Evolutionary conservation across 1,140 invertebrate genomes (phyloP).

Genomic region (Trichogramma pretiosum): DNA sequence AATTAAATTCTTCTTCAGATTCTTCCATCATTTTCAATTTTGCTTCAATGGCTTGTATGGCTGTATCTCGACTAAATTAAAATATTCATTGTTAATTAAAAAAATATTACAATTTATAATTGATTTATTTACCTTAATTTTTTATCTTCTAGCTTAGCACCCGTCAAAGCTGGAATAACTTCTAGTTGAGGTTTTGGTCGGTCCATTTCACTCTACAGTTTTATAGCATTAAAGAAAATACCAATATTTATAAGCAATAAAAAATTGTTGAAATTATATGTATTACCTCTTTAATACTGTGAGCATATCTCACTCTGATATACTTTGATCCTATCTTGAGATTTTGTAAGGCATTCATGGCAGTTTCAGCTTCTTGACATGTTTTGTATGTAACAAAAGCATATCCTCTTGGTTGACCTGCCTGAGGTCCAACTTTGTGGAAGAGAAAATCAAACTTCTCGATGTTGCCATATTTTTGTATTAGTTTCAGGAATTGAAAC

Average conservation of each 20-base stretch:
- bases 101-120: constrained; percentile 8
- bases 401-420: constrained; percentile 84
- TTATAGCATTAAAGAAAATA: constrained; percentile 9
- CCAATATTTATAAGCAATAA: constrained; percentile 11
- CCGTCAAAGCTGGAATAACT: constrained; percentile 65
- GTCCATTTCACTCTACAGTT: constrained; percentile 59
- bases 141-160: constrained; percentile 56
- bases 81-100: neutral
- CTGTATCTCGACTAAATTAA: constrained; percentile 55
- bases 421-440: constrained; percentile 77
- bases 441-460: constrained; percentile 92
- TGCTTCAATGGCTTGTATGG: constrained; percentile 79
- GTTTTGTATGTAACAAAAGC: constrained; percentile 80
- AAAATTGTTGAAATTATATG: too few relatives aligned
- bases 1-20: constrained; percentile 59
- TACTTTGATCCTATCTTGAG: constrained; percentile 63
- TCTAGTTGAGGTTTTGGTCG: constrained; percentile 64
- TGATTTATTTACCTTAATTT: constrained; percentile 45
- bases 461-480: constrained; percentile 83
- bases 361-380: constrained; percentile 54
- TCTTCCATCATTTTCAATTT: constrained; percentile 73
- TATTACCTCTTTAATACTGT: constrained; percentile 63
- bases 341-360: constrained; percentile 65
- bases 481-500: constrained; percentile 89
- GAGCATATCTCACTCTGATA: constrained; percentile 74